phyloP scores from a whole-genome alignment of 2,797 vertebrate species.

The Chrosomus eos region DNA sequence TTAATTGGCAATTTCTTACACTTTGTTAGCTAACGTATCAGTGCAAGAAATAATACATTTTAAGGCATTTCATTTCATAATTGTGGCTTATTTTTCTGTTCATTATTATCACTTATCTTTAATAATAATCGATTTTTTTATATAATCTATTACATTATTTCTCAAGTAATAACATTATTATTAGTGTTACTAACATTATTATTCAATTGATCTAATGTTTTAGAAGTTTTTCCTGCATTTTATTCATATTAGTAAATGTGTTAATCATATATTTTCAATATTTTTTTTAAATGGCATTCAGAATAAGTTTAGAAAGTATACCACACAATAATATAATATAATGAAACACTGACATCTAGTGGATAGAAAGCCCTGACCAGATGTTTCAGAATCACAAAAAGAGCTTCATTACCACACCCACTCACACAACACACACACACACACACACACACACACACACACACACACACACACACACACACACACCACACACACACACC shows the following conservation, averaged over 20 bases:
- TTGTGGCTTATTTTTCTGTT: too few species aligned
- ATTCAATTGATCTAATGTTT: neutral
- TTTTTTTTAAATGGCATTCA: neutral
- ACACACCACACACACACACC: neutral
- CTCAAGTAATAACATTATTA: neutral
- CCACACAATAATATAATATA: neutral
- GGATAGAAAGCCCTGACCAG: slow-evolving; percentile 32
- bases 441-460: neutral
- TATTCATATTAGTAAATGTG: neutral
- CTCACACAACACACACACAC: too few species aligned
- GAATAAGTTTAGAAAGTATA: neutral
- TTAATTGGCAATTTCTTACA: neutral
- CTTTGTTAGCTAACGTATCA: too few species aligned
- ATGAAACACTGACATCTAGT: slow-evolving; percentile 75
- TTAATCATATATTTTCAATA: neutral
- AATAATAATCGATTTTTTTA: neutral
- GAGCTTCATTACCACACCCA: neutral
- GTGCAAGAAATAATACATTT: neutral
- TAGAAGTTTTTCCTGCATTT: neutral
- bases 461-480: too few species aligned
- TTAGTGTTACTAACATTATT: neutral
- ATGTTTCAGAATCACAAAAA: neutral
- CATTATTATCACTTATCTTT: neutral
- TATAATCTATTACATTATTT: neutral
- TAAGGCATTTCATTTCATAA: neutral